Evolutionary conservation across 2,888 invertebrate genomes (phyloP).

Genomic region (Lymantria monacha): DNA sequence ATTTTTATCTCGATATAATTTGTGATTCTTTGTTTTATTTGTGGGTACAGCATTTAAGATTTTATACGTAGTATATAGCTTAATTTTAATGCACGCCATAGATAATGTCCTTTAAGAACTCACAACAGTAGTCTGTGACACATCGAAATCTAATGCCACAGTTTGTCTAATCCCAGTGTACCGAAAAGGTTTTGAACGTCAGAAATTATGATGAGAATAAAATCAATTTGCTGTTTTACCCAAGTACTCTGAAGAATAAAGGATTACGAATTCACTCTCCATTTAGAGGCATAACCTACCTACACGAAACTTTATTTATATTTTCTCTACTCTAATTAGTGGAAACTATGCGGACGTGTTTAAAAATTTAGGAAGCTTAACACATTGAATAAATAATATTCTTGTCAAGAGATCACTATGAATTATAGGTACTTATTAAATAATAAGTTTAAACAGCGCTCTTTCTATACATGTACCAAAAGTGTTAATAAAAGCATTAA

Average conservation of each 20-base stretch:
- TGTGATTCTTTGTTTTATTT: constrained; percentile 31
- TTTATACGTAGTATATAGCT: too few species aligned
- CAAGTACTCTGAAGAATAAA: too few species aligned
- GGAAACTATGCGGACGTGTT: background rate
- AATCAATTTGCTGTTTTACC: too few species aligned
- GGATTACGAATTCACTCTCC: too few species aligned
- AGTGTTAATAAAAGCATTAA: background rate
- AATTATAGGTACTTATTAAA: background rate
- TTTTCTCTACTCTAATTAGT: background rate
- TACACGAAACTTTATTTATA: background rate
- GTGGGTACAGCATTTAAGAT: constrained; percentile 1
- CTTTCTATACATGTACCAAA: background rate
- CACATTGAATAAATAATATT: background rate
- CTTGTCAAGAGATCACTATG: background rate
- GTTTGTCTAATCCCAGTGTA: too few species aligned
- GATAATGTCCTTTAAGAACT: too few species aligned
- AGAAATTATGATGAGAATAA: too few species aligned
- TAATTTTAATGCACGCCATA: too few species aligned
- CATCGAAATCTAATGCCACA: too few species aligned
- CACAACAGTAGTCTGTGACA: too few species aligned
- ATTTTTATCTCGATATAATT: constrained; percentile 38
- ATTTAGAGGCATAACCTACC: background rate
- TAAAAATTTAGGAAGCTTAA: background rate
- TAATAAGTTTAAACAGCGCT: constrained; percentile 1
- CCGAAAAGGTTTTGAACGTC: too few species aligned